Conservation (phyloP, 2,113 vertebrate genomes). For the Cephalopholis sonnerati region DNA sequence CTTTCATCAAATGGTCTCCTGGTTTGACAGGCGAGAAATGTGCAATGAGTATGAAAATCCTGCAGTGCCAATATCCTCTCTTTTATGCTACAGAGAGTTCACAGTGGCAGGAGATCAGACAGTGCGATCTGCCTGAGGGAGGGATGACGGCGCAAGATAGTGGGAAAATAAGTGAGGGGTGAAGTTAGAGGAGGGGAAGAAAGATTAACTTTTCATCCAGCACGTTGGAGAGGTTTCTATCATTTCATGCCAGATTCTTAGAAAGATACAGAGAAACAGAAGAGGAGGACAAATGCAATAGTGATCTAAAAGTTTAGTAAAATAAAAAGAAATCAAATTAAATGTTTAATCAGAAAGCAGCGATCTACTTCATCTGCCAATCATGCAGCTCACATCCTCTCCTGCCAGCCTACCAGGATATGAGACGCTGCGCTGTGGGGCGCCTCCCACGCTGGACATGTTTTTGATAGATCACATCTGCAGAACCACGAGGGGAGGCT, state of each 20-base stretch:
- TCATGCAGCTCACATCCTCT: conserved; percentile 33
- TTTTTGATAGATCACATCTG: conserved; percentile 59
- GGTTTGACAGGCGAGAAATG: conserved; percentile 44
- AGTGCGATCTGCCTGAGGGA: conserved; percentile 44
- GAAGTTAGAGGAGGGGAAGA: conserved; percentile 31
- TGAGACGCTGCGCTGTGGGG: conserved; percentile 29
- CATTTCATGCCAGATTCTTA: conserved; percentile 13
- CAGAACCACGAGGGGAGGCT: conserved; percentile 33
- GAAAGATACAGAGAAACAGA: not conserved
- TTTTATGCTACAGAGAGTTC: conserved; percentile 54
- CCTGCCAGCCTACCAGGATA: conserved; percentile 20
- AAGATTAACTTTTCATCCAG: conserved; percentile 49
- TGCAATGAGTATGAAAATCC: conserved; percentile 60
- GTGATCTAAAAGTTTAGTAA: conserved; percentile 11
- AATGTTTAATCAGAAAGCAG: conserved; percentile 35
- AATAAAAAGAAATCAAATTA: conserved; percentile 22
- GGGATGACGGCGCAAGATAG: conserved; percentile 30
- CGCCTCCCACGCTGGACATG: conserved; percentile 9
- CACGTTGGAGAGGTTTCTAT: conserved; percentile 14
- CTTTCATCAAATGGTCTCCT: conserved; percentile 48
- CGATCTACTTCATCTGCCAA: conserved; percentile 35
- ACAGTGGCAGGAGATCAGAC: conserved; percentile 64
- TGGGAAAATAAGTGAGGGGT: conserved; percentile 43
- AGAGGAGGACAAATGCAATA: not conserved
- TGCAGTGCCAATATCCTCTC: conserved; percentile 64